Percentiles rank a stretch among this genome's conserved stretches.
Evolutionary conservation across 2,888 invertebrate species (phyloP).

Genomic region (Ischnura elegans): DNA sequence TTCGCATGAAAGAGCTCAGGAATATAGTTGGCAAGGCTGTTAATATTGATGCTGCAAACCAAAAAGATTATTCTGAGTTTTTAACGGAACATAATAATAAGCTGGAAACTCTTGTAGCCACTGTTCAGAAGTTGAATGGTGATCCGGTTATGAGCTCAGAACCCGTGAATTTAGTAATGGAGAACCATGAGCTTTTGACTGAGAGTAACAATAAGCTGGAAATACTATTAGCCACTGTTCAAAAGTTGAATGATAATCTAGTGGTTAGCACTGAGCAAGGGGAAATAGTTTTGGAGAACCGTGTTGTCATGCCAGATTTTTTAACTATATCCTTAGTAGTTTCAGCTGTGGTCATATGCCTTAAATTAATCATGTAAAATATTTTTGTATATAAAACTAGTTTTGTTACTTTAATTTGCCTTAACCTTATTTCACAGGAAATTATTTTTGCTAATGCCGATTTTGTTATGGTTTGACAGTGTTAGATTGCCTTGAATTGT

Average conservation of each 20-base stretch:
- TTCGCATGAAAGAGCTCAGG: conserved; percentile 83
- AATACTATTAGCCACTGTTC: neutral
- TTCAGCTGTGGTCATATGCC: neutral
- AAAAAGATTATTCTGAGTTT: neutral
- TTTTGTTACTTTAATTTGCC: neutral
- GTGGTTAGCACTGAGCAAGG: neutral
- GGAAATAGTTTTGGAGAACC: neutral
- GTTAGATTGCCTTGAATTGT: too few relatives aligned
- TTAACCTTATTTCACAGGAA: too few relatives aligned
- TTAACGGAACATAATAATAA: conserved; percentile 30
- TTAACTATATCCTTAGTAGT: neutral
- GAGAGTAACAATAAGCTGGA: conserved; percentile 22
- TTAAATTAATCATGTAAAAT: neutral
- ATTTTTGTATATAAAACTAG: neutral
- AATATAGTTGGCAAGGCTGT: conserved; percentile 78
- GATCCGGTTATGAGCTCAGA: neutral
- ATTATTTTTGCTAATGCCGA: too few relatives aligned
- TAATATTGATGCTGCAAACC: neutral
- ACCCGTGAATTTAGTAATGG: neutral
- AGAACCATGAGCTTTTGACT: neutral
- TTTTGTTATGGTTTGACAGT: too few relatives aligned
- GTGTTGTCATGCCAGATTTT: neutral
- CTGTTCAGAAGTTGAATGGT: conserved; percentile 15
- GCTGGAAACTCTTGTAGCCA: neutral
- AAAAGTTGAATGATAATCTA: conserved; percentile 17